phyloP scores from a whole-genome alignment of 2,888 invertebrate species.

The Eueremaeus valkanovi region DNA sequence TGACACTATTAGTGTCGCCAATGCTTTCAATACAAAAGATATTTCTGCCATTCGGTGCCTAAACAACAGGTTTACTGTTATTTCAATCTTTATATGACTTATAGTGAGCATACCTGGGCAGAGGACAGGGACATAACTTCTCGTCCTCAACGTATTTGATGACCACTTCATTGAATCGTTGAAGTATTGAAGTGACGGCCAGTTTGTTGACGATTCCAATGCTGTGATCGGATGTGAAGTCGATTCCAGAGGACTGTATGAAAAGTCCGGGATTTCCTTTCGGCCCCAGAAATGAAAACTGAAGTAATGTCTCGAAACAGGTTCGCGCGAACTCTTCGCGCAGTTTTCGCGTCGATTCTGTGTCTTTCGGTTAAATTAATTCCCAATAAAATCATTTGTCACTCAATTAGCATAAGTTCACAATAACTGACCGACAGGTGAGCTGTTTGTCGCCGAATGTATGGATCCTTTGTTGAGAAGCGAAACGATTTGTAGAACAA shows the following conservation, averaged over 20 bases:
- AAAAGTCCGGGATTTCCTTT: constrained; percentile 43
- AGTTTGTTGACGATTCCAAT: constrained; percentile 59
- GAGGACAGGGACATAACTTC: constrained; percentile 73
- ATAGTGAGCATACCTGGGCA: constrained; percentile 56
- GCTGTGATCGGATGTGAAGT: constrained; percentile 20
- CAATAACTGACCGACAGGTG: constrained; percentile 44
- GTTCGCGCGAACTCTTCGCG: constrained; percentile 93
- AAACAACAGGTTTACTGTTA: constrained; percentile 41
- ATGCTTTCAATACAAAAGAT: constrained; percentile 89
- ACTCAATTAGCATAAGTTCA: constrained; percentile 8
- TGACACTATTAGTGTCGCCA: constrained; percentile 83
- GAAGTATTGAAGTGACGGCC: constrained; percentile 85
- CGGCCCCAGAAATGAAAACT: constrained; percentile 69
- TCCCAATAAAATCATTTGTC: constrained; percentile 2
- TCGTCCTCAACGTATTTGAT: constrained; percentile 80
- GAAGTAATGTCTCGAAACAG: constrained; percentile 90
- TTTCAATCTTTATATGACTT: constrained; percentile 58
- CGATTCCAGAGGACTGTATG: constrained; percentile 36
- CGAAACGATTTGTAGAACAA: constrained; percentile 75
- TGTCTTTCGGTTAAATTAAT: constrained; percentile 56
- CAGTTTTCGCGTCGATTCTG: constrained; percentile 69
- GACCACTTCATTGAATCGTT: constrained; percentile 87
- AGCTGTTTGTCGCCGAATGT: constrained; percentile 60
- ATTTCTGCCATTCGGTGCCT: constrained; percentile 92
- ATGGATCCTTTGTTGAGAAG: constrained; percentile 80